Percentiles rank a stretch among this genome's conserved stretches.
Evolutionary conservation across 1,140 invertebrate genomes (phyloP).

Genomic region (Euborellia annulipes): DNA sequence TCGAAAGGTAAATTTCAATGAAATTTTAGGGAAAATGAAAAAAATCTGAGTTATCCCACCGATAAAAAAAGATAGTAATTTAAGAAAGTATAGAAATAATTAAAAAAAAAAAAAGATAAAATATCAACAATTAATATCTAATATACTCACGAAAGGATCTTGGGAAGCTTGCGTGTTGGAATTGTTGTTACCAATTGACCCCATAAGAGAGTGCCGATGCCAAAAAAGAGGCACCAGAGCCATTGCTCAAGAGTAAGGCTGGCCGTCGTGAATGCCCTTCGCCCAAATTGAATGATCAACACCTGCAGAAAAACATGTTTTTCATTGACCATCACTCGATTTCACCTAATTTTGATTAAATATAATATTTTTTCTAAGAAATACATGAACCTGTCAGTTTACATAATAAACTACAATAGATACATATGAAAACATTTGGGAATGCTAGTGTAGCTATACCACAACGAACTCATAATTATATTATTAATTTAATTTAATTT

Average conservation of each 20-base stretch:
- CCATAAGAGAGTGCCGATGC: slow-evolving; percentile 89
- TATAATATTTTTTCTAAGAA: too few relatives aligned
- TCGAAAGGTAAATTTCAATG: slow-evolving; percentile 5
- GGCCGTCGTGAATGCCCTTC: slow-evolving; percentile 88
- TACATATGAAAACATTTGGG: slow-evolving; percentile 1
- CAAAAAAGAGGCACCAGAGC: slow-evolving; percentile 98
- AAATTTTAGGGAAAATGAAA: too few relatives aligned
- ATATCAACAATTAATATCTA: background rate
- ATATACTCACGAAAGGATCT: slow-evolving; percentile 72
- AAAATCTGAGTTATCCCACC: too few relatives aligned
- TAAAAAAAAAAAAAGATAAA: too few relatives aligned
- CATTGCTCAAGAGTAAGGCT: slow-evolving; percentile 86
- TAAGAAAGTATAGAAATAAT: slow-evolving; percentile 2
- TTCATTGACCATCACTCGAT: slow-evolving; percentile 1
- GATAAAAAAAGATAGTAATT: slow-evolving; percentile 9
- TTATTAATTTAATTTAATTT: too few relatives aligned
- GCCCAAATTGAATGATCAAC: slow-evolving; percentile 92
- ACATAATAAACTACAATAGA: too few relatives aligned
- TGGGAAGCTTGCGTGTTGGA: slow-evolving; percentile 88
- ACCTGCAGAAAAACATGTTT: slow-evolving; percentile 42
- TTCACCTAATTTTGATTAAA: too few relatives aligned
- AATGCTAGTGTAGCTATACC: too few relatives aligned
- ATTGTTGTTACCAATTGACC: slow-evolving; percentile 92
- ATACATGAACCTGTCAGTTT: too few relatives aligned
- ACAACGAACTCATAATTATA: too few relatives aligned